Conservation (phyloP, 2,797 vertebrate genomes). For the Dermochelys coriacea region DNA sequence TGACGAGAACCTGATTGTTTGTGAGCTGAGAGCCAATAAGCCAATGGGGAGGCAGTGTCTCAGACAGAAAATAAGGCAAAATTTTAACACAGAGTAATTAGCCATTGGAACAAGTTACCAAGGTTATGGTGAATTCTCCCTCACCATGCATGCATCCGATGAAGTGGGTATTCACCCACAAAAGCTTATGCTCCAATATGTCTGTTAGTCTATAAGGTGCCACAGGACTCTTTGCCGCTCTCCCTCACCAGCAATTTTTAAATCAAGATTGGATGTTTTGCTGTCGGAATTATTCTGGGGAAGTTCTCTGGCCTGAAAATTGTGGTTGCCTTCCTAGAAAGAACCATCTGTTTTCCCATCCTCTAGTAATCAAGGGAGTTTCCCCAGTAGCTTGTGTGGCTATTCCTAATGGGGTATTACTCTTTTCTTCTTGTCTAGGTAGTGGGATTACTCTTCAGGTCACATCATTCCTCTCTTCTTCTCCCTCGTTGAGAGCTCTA, state of each 20-base stretch:
- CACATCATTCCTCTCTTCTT: neutral
- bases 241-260: neutral
- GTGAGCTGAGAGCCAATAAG: neutral
- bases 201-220: too few relatives aligned
- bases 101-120: neutral
- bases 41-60: neutral
- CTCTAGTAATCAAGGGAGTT: neutral
- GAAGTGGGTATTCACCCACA: too few relatives aligned
- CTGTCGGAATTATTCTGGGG: neutral
- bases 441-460: neutral
- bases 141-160: neutral
- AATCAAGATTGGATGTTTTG: neutral
- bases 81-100: neutral
- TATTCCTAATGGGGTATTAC: neutral
- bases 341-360: neutral
- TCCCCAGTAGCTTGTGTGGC: neutral
- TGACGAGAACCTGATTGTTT: neutral
- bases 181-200: too few relatives aligned
- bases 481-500: constrained; percentile 4
- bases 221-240: neutral
- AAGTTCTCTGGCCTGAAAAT: neutral
- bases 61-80: neutral
- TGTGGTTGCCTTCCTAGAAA: neutral
- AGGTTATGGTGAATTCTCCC: neutral
- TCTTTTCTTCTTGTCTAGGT: neutral